Evolutionary conservation across 2,113 vertebrate species (phyloP).

Genomic region (Tyrannus savana): DNA sequence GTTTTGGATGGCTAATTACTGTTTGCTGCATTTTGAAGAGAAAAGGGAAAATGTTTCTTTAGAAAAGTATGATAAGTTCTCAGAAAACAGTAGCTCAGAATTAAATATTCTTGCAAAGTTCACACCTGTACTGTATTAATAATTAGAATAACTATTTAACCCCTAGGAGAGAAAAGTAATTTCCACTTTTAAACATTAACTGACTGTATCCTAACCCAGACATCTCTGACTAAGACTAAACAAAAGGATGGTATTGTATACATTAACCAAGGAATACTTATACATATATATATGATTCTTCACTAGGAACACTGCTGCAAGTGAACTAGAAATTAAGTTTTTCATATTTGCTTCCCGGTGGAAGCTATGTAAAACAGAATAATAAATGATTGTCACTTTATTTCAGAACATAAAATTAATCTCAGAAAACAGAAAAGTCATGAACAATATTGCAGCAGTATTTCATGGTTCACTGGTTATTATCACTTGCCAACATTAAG

Average conservation of each 20-base stretch:
- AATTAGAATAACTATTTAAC: conserved; percentile 22
- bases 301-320: conserved; percentile 51
- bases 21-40: background rate
- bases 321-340: conserved; percentile 74
- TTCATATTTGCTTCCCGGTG: conserved; percentile 68
- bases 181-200: background rate
- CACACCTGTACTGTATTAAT: background rate
- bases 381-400: conserved; percentile 76
- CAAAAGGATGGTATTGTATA: conserved; percentile 24
- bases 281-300: conserved; percentile 22
- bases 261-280: conserved; percentile 56
- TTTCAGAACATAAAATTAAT: conserved; percentile 76
- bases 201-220: background rate
- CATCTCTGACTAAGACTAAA: conserved; percentile 1
- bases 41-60: background rate
- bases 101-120: conserved; percentile 8
- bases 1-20: background rate
- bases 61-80: background rate
- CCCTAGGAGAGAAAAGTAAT: conserved; percentile 5
- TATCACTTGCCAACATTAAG: conserved; percentile 63
- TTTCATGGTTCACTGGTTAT: conserved; percentile 69
- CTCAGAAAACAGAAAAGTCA: conserved; percentile 69
- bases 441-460: conserved; percentile 63
- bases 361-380: conserved; percentile 74
- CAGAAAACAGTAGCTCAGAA: conserved; percentile 5